Evolutionary conservation across 2,888 invertebrate species (phyloP).

Genomic region (Parapristionchus giblindavisi): DNA sequence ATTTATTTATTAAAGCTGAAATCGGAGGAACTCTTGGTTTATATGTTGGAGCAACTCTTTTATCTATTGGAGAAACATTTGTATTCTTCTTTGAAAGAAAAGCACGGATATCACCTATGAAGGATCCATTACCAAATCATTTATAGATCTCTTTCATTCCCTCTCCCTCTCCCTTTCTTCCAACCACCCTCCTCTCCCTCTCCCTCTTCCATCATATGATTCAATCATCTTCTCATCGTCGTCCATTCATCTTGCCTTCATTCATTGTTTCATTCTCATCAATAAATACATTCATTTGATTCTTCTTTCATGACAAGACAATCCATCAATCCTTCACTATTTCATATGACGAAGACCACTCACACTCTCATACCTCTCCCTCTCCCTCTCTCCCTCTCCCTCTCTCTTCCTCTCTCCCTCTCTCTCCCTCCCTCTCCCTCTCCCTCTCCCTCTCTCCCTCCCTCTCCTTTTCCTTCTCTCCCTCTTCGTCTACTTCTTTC

Average conservation of each 20-base stretch:
- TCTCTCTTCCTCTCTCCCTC: neutral
- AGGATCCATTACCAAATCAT: conserved; percentile 28
- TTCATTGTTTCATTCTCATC: neutral
- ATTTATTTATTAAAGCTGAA: conserved; percentile 53
- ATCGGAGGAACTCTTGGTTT: conserved; percentile 66
- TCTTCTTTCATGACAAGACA: conserved; percentile 4
- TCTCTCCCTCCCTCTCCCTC: conserved; percentile 3
- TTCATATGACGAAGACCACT: neutral
- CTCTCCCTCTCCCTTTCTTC: neutral
- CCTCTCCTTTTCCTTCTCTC: neutral
- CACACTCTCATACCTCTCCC: conserved; percentile 12
- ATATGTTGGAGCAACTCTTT: conserved; percentile 62
- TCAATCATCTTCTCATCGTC: neutral
- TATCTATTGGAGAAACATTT: conserved; percentile 59
- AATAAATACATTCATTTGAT: neutral
- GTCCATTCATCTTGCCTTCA: neutral
- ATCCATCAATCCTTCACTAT: conserved; percentile 30
- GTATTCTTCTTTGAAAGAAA: conserved; percentile 61
- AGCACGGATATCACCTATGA: conserved; percentile 41
- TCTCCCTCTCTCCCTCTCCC: neutral
- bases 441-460: conserved; percentile 4
- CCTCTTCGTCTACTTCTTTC: conserved; percentile 1
- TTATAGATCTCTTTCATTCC: conserved; percentile 3
- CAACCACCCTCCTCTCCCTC: neutral
- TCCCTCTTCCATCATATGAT: neutral